These are phyloP conservation scores for Rhineura floridana DNA, from an alignment of 2,113 vertebrate genomes.

Conservation along the genomic window DNA sequence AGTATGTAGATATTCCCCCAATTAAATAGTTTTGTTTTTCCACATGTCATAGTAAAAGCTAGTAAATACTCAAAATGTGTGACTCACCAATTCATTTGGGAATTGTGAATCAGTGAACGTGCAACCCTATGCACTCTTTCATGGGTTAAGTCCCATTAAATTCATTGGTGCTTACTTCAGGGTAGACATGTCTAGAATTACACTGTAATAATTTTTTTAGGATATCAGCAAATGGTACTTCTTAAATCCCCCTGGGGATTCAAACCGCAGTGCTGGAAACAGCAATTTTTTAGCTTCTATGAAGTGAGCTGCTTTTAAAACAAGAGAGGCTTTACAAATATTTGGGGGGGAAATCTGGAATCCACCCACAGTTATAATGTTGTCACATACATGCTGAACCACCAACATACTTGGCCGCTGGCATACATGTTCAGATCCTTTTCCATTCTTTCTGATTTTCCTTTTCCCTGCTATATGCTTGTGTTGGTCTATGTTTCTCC, in stretches of 20 bases:
- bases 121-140: not conserved
- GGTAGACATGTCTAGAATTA: too few species aligned
- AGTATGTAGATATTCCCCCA: constrained; percentile 39
- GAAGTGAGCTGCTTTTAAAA: not conserved
- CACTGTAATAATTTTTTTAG: not conserved
- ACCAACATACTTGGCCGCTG: not conserved
- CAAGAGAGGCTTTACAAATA: not conserved
- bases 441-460: not conserved
- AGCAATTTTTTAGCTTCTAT: not conserved
- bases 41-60: not conserved
- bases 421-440: not conserved
- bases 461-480: not conserved
- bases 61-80: not conserved
- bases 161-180: too few species aligned
- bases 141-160: too few species aligned
- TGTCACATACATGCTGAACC: too few species aligned
- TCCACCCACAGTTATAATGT: not conserved
- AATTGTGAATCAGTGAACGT: constrained; percentile 11
- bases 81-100: constrained; percentile 39
- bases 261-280: not conserved
- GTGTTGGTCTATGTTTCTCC: not conserved
- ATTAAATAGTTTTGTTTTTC: not conserved
- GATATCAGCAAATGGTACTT: constrained; percentile 34
- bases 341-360: not conserved
- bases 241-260: not conserved